Base-by-base conservation (phyloP, 2,113 vertebrate genomes). In the Peromyscus maniculatus region DNA sequence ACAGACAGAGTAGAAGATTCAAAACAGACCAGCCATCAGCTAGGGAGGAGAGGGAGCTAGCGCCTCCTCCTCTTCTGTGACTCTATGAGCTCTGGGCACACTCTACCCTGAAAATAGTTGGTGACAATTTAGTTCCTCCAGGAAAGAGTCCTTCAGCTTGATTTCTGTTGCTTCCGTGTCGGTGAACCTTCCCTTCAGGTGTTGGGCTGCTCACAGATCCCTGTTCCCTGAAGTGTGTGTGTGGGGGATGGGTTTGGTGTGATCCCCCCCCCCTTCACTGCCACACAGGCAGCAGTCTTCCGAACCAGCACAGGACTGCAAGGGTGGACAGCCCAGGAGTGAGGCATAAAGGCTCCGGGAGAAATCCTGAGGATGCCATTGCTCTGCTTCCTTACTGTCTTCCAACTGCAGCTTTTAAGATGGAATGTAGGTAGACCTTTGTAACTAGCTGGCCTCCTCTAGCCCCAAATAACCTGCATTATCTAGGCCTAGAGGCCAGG, bases 391-490 rank as follows among this genome's bases (percentile, higher is more conserved):
- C 33, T 28, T n/a, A 7, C 36, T 83, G 8, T 28, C 83, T 87
- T 84, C 31, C 59, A 52, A 86, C 52, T 43, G 4, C 4, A 5
- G 80, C 72, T 79, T 66, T 33, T 33, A 39, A 83, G 39, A 64
- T 59, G 0, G 22, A 13, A 21, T 52, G 19, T 0, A 6, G 9
- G 22, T 0, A 36, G 36, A 12, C 7, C 26, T 26, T 78, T 33
- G 15, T 55, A 55, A 15, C 66, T 64, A 36, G 28, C 11, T 49
- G 21, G 21, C 39, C 13, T 36, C 21, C 67, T 36, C 46, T 26
- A n/a, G 57, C n/a, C 78, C 43, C 28, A 77, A 57, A 78, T 26
- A 93, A 36, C 46, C 64, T 26, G 15, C n/a, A 39, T n/a, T 12
- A 19, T 39, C 57, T 28, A 84, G 57, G 19, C 36, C 19, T 64